These are phyloP conservation scores for Aleadryas rufinucha DNA, from an alignment of 2,113 vertebrate genomes.

Conservation along the genomic window DNA sequence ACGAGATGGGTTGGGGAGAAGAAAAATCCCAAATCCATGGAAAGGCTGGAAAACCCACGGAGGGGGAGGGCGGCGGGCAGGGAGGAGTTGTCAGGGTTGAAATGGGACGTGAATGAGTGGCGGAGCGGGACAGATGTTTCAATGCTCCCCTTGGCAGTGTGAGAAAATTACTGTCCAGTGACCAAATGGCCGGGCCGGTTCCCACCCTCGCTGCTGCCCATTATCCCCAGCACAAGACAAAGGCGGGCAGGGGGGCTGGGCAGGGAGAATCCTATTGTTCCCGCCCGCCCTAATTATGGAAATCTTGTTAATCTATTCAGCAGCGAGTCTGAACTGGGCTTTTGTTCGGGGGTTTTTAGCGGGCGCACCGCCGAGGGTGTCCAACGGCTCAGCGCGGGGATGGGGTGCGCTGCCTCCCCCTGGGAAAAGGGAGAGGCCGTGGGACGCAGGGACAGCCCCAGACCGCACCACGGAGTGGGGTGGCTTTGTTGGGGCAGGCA, in stretches of 20 bases:
- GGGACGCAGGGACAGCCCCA: background rate
- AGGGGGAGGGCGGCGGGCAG: background rate
- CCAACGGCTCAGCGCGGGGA: conserved; percentile 33
- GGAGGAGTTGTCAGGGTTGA: conserved; percentile 20
- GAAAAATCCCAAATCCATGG: background rate
- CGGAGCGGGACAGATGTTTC: conserved; percentile 76
- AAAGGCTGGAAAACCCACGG: background rate
- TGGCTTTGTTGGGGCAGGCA: accelerated
- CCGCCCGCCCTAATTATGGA: conserved; percentile 89
- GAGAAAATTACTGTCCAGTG: conserved; percentile 78
- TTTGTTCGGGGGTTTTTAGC: conserved; percentile 64
- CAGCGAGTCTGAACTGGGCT: conserved; percentile 68
- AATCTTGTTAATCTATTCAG: conserved; percentile 99
- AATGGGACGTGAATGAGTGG: conserved; percentile 37
- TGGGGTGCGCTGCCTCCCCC: background rate
- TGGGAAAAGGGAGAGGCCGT: background rate
- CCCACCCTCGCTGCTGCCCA: conserved; percentile 73
- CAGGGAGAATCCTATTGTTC: conserved; percentile 89
- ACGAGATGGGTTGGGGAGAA: accelerated
- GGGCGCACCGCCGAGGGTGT: conserved; percentile 26
- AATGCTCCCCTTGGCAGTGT: conserved; percentile 80
- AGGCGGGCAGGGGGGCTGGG: conserved; percentile 67
- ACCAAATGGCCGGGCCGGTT: conserved; percentile 76
- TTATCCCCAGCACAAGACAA: conserved; percentile 88
- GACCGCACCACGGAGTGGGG: background rate